Base-by-base conservation (phyloP, 2,888 invertebrate species). In the Drosophila incognita region DNA sequence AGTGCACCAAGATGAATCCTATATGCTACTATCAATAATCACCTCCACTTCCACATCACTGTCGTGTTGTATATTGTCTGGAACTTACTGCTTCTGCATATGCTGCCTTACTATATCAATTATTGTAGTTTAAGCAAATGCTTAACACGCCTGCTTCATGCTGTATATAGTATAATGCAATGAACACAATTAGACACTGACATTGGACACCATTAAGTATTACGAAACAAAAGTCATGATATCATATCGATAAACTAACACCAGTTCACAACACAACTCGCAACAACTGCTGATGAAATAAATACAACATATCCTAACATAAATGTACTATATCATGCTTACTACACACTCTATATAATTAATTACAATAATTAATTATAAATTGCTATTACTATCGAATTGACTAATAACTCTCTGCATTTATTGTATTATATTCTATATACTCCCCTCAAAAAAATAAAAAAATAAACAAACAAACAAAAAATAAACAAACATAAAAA, bases 391-490 rank as follows among this genome's bases (percentile, higher is more conserved):
- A 76, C 61, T 80, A 70, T 74, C 49, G 72, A 77, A 76, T 74
- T 87, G 58, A 84, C 76, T 89, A 74, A 86, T 87, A 84, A 80
- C 81, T 89, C 69, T 86, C 72, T 89, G 88, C 86, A 88, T 87
- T 87, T 90, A 90, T 87, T 83, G 87, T 89, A 87, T 84, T 89
- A 90, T 87, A 84, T 91, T 91, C 79, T 91, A 81, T 91, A 82
- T 88, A 76, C 85, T 87, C 63, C 64, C 67, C 42, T 21, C 15
- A 82, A 69, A 53, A 69, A 66, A 69, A 46, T 61, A 48, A 61
- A 31, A 64, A 49, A n/a, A 27, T 40, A 70, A 56, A 68, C 2
- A 27, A 36, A 36, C 36, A 38, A 83, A 68, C 52, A 69, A 66
- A 71, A 52, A 64, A 27, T 61, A 27, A 42, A 49, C 68, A 49